Evolutionary conservation across 1,140 invertebrate genomes (phyloP).

Genomic region (Notospermus geniculatus): DNA sequence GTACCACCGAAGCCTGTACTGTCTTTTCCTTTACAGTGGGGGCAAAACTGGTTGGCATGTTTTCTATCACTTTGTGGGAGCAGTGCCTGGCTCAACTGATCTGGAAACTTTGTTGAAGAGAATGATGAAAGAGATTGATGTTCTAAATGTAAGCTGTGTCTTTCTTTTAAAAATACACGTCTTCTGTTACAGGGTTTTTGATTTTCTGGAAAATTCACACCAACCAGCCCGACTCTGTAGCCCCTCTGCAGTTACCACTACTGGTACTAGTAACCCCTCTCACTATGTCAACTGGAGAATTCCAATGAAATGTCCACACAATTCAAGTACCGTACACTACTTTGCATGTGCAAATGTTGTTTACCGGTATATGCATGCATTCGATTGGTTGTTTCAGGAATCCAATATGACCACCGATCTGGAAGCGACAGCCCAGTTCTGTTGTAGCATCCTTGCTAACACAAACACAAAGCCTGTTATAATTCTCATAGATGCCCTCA

Average conservation of each 20-base stretch:
- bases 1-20: no score
- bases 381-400: conserved; percentile 1
- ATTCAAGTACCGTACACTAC: no score
- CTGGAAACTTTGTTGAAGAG: conserved; percentile 48
- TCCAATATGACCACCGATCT: conserved; percentile 41
- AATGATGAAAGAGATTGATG: conserved; percentile 41
- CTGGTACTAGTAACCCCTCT: no score
- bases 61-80: conserved; percentile 52
- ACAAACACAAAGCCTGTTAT: conserved; percentile 47
- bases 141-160: conserved; percentile 36
- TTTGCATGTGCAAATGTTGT: no score
- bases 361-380: no score
- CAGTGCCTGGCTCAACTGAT: conserved; percentile 44
- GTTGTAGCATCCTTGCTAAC: conserved; percentile 48
- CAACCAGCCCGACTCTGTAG: no score
- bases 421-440: conserved; percentile 47
- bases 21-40: conserved; percentile 2
- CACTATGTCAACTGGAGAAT: no score
- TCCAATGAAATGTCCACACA: no score
- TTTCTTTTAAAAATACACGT: no score
- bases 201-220: no score
- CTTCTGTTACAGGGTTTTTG: no score
- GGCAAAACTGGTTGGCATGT: conserved; percentile 32
- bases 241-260: no score
- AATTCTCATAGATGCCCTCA: conserved; percentile 49